Percentiles rank a stretch among this genome's conserved stretches.
Evolutionary conservation across 2,888 invertebrate genomes (phyloP).

Genomic region (Temnothorax ravouxi): DNA sequence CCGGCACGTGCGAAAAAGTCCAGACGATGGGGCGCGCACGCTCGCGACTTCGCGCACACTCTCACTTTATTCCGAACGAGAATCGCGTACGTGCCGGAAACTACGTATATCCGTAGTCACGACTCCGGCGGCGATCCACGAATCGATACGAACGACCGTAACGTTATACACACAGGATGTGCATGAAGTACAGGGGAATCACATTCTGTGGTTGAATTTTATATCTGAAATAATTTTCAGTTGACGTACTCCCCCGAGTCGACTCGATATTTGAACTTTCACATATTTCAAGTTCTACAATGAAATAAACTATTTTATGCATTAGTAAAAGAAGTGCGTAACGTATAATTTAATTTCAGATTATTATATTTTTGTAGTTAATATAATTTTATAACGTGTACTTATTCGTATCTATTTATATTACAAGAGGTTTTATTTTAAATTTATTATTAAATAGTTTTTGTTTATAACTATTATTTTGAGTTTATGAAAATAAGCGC

Average conservation of each 20-base stretch:
- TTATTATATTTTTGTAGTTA: slow-evolving; percentile 12
- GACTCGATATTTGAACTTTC: neutral
- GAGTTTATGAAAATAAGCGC: neutral
- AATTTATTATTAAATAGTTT: neutral
- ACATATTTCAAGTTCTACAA: neutral
- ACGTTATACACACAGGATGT: slow-evolving; percentile 18
- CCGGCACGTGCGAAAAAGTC: slow-evolving; percentile 61
- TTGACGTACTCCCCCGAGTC: neutral
- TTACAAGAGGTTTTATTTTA: neutral
- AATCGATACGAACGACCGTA: slow-evolving; percentile 37
- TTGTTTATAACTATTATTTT: neutral
- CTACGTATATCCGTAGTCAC: slow-evolving; percentile 72
- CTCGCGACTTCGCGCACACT: slow-evolving; percentile 48
- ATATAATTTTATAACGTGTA: neutral
- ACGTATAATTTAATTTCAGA: neutral
- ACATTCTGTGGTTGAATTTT: neutral
- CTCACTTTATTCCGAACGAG: slow-evolving; percentile 30
- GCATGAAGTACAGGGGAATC: neutral
- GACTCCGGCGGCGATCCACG: slow-evolving; percentile 44
- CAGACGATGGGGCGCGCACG: slow-evolving; percentile 33
- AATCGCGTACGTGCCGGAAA: slow-evolving; percentile 71
- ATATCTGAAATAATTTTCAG: slow-evolving; percentile 5
- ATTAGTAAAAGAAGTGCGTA: neutral
- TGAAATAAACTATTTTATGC: neutral
- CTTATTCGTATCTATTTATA: slow-evolving; percentile 3